A percentile compares a stretch with the other conserved stretches of the same genome.
Conservation (phyloP, 2,797 vertebrate species). For the Discoglossus pictus region DNA sequence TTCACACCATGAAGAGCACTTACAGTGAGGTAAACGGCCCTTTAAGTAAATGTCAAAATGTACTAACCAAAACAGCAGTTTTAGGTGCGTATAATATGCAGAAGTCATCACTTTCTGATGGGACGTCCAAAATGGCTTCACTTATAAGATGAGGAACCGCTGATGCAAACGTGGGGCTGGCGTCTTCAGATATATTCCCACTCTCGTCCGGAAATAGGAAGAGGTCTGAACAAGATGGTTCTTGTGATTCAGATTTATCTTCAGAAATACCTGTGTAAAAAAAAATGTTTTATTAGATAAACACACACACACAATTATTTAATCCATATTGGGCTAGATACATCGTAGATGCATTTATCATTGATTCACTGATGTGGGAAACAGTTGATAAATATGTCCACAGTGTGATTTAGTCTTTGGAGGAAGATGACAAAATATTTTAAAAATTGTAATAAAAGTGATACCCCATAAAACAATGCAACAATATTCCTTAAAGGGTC, state of each 20-base stretch:
- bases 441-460: no score
- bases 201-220: conserved; percentile 98
- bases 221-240: conserved; percentile 88
- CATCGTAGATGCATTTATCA: no score
- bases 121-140: conserved; percentile 70
- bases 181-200: conserved; percentile 82
- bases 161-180: conserved; percentile 77
- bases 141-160: conserved; percentile 85
- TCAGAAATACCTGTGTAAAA: conserved; percentile 73
- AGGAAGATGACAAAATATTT: no score
- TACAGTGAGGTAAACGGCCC: no score
- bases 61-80: conserved; percentile 77
- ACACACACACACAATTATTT: no score
- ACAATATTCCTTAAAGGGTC: no score
- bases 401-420: no score
- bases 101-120: conserved; percentile 89
- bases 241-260: conserved; percentile 73
- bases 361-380: no score
- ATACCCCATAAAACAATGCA: no score
- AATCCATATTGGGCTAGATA: no score
- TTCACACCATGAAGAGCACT: no score
- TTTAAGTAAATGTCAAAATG: background rate
- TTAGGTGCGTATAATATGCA: conserved; percentile 94
- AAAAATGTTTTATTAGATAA: conserved; percentile 9
- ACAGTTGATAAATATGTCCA: no score